Base-by-base conservation (phyloP, 2,888 invertebrate species). In the Aphidius colemani region DNA sequence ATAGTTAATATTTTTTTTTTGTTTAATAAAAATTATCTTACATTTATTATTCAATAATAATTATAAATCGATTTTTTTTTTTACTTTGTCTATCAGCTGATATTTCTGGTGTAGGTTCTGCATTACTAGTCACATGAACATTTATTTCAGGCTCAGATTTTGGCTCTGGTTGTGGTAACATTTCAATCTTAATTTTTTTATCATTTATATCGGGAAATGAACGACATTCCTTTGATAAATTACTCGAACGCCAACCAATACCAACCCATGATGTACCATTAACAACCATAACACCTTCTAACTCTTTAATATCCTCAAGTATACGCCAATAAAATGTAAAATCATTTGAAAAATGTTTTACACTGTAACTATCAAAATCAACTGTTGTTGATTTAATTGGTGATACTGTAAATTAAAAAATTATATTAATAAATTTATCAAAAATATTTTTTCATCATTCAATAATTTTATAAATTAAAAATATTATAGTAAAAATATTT, bases 201-300 rank as follows among this genome's bases (percentile, higher is more conserved):
- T 85, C 86, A 8, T 83, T 83, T 43, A 90, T 85, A 0, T 89
- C 85, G 0, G 95, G 95, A 80, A 93, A 93, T 73, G 93, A 91
- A 75, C 90, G 90, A 78, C 95, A 95, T 60, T 87, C 86, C 18
- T 91, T 88, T 0, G 90, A 92, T 62, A 93, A 75, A 8, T 87
- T 86, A 49, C 85, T 86, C 0, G 97, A 95, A 62, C 96, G 86
- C 96, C 97, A 98, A n/a, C 98, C 98, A 7, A 98, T 72, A 7
- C 90, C 95, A 81, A 82, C 73, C 85, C 82, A 98, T 10, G 94
- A 92, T 0, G 92, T 91, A 2, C 94, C 90, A 72, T 95, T 94
- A n/a, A 92, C 94, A 56, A 91, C 88, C 83, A 96, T 87, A 0
- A 96, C 88, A 39, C 95, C 86, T 81, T 97, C 97, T 40, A 97